Evolutionary conservation across 2,888 invertebrate species (phyloP), one percentile per base, ranked within the genome.

Genomic region (Drosophila meridionalis): DNA sequence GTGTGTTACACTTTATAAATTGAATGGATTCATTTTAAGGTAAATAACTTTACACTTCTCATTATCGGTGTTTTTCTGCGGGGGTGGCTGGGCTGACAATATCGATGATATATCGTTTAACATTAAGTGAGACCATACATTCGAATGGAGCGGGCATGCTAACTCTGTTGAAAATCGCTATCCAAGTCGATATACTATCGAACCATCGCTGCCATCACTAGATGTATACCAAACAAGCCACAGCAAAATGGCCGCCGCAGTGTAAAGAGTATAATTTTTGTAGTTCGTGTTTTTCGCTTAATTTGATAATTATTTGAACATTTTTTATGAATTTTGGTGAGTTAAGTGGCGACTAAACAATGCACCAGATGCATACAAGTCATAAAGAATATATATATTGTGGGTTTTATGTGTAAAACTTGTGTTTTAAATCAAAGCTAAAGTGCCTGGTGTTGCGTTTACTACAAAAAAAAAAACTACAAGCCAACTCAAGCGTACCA

Each of bases 261-360:
- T 66, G 80, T 78, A 69, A 78, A 78, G 78, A 77, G 79, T 83
- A 75, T 79, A 76, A 67, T 74, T 76, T 84, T 80, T 77, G 73
- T 76, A 86, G 87, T 89, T 84, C 87, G 83, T 89, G 85, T 90
- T 90, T 88, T 84, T 89, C 76, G 79, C 83, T 87, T 90, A 64
- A 78, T 83, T 87, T 88, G 63, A 73, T 73, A 60, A 81, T 87
- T 88, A 85, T 82, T 91, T 90, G 80, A 68, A 75, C 73, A 74
- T 77, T 85, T 83, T 83, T 89, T 83, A 83, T 81, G 78, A 69
- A 76, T 83, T 83, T 90, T 86, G 87, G 86, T 89, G 87, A 90
- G 90, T 90, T 71, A 0, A 66, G 55, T 28, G n/a, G 28, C 36
- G 56, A 38, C 14, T 56, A 20, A 40, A 42, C 26, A 11, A 0